These are phyloP conservation scores for Phortica magna DNA, from an alignment of 2,888 invertebrate genomes.

Conservation along the genomic window DNA sequence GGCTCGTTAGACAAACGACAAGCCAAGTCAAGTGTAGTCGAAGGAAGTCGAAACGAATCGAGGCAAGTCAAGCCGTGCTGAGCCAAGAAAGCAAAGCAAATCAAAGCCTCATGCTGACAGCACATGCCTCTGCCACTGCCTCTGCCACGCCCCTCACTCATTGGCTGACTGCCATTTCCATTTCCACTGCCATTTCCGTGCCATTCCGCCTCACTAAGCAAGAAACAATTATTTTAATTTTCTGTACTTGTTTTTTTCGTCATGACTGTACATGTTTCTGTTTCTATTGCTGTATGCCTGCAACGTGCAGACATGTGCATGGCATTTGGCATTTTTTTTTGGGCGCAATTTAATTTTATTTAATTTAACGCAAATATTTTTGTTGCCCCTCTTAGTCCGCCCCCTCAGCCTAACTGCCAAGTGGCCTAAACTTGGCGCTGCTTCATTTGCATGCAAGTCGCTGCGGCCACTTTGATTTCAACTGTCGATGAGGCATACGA, in stretches of 20 bases:
- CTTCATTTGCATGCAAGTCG: neutral
- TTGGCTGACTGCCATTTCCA: slow-evolving; percentile 23
- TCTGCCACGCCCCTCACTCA: neutral
- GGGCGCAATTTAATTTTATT: slow-evolving; percentile 26
- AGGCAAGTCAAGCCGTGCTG: no score
- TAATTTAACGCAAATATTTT: slow-evolving; percentile 21
- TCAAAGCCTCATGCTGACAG: neutral
- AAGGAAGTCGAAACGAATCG: no score
- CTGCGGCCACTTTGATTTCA: neutral
- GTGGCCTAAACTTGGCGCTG: neutral
- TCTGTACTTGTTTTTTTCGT: neutral
- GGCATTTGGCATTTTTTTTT: slow-evolving; percentile 6
- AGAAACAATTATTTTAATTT: slow-evolving; percentile 24
- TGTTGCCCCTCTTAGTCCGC: neutral
- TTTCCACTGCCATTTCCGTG: slow-evolving; percentile 15
- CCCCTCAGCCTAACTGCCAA: neutral
- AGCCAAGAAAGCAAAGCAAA: slow-evolving; percentile 1
- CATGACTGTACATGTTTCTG: neutral
- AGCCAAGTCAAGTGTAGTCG: no score
- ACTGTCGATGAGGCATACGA: neutral
- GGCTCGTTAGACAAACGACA: no score
- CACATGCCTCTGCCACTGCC: neutral
- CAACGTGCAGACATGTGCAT: slow-evolving; percentile 10
- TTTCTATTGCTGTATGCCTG: neutral
- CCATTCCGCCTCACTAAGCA: neutral